Percentiles rank a stretch among this genome's conserved stretches.
These are phyloP conservation scores for Mormyrus lacerda DNA, from an alignment of 2,113 vertebrate species.

Conservation along the genomic window DNA sequence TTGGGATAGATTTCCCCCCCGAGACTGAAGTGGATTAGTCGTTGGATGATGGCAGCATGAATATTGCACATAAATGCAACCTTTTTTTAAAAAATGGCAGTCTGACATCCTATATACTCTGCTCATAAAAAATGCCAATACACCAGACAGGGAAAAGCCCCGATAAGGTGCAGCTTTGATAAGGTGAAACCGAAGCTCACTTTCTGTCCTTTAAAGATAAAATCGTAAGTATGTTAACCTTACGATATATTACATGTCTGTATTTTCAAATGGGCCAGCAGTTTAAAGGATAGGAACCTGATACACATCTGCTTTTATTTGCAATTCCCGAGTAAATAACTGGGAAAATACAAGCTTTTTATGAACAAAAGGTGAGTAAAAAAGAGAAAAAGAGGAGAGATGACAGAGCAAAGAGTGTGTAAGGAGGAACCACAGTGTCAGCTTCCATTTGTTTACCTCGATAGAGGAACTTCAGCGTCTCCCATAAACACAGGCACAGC, in stretches of 20 bases:
- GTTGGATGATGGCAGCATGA: background rate
- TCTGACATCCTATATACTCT: background rate
- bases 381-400: background rate
- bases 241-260: background rate
- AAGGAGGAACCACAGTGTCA: background rate
- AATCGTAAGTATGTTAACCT: background rate
- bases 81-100: background rate
- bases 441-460: slow-evolving; percentile 67
- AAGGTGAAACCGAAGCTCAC: background rate
- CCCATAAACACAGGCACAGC: slow-evolving; percentile 78
- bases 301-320: background rate
- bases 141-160: background rate
- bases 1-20: background rate
- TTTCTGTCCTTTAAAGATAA: background rate
- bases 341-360: background rate
- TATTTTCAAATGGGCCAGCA: background rate
- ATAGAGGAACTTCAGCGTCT: slow-evolving; percentile 92
- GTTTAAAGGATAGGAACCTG: background rate
- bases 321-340: background rate
- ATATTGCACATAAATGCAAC: background rate
- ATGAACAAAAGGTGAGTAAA: background rate
- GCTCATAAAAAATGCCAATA: background rate
- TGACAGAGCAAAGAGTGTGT: background rate
- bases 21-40: background rate
- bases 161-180: background rate